Conservation (phyloP, 2,888 invertebrate species). For the Synergus umbraculus region DNA sequence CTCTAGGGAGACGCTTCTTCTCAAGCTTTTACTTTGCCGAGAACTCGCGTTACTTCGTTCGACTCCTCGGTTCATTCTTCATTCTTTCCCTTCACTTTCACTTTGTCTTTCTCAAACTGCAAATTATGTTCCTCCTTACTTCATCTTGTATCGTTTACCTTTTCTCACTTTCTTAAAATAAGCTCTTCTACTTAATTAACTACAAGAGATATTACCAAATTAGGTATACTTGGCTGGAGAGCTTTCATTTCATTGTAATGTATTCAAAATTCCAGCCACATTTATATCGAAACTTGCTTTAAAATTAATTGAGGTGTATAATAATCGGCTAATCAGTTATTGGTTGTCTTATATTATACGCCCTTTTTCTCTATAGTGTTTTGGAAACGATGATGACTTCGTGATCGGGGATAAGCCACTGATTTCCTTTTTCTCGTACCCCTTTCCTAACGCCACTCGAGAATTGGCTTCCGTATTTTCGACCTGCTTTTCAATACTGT, state of each 20-base stretch:
- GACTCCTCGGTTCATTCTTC: constrained; percentile 56
- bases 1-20: constrained; percentile 55
- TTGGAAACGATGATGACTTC: constrained; percentile 54
- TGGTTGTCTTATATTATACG: not conserved
- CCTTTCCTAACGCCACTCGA: constrained; percentile 61
- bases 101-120: constrained; percentile 45
- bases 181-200: not conserved
- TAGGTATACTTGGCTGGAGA: not conserved
- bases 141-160: not conserved
- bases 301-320: not conserved
- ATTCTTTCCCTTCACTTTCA: constrained; percentile 48
- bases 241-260: not conserved
- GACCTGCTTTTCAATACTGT: constrained; percentile 58
- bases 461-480: constrained; percentile 66
- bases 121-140: not conserved
- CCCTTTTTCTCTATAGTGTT: not conserved
- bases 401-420: constrained; percentile 47
- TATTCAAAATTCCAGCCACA: not conserved
- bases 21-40: constrained; percentile 37
- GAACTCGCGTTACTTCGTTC: constrained; percentile 58
- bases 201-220: not conserved
- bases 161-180: not conserved
- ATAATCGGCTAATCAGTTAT: not conserved
- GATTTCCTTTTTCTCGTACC: constrained; percentile 1
- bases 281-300: not conserved